Evolutionary conservation across 1,140 invertebrate genomes (phyloP).

Genomic region (Laupala kohalensis): DNA sequence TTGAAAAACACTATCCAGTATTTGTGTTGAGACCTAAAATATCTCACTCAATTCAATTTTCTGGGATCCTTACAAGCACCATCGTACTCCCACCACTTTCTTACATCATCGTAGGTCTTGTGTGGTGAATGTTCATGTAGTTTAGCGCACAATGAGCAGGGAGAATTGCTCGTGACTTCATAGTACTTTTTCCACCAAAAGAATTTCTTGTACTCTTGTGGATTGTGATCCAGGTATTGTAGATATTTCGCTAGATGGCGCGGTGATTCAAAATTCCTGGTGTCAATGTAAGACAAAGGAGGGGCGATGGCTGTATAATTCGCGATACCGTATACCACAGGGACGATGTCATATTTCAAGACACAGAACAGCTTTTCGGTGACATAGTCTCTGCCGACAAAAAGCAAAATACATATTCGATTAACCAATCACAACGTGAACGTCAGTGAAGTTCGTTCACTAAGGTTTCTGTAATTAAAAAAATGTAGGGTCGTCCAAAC

Average conservation of each 20-base stretch:
- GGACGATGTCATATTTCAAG: conserved; percentile 20
- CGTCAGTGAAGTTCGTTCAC: too few relatives aligned
- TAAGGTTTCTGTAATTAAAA: too few relatives aligned
- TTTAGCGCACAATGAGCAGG: background rate
- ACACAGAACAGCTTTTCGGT: conserved; percentile 26
- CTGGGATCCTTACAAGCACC: background rate
- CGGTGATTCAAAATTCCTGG: conserved; percentile 21
- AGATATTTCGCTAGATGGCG: conserved; percentile 25
- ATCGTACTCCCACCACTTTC: background rate
- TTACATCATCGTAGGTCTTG: background rate
- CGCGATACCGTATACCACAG: conserved; percentile 20
- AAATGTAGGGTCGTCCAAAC: too few relatives aligned
- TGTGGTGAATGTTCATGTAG: background rate
- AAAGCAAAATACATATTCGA: too few relatives aligned
- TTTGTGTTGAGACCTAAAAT: too few relatives aligned
- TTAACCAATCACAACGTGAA: too few relatives aligned
- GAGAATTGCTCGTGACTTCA: conserved; percentile 26
- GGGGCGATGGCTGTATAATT: conserved; percentile 18
- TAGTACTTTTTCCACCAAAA: conserved; percentile 56
- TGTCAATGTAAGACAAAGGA: conserved; percentile 28
- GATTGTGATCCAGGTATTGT: conserved; percentile 34
- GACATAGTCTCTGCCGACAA: conserved; percentile 30
- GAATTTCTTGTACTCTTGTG: conserved; percentile 41
- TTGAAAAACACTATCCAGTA: too few relatives aligned
- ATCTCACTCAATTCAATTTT: too few relatives aligned